Percentiles rank a stretch among this genome's conserved stretches.
phyloP scores from a whole-genome alignment of 2,113 vertebrate species.

The Barbus barbus region DNA sequence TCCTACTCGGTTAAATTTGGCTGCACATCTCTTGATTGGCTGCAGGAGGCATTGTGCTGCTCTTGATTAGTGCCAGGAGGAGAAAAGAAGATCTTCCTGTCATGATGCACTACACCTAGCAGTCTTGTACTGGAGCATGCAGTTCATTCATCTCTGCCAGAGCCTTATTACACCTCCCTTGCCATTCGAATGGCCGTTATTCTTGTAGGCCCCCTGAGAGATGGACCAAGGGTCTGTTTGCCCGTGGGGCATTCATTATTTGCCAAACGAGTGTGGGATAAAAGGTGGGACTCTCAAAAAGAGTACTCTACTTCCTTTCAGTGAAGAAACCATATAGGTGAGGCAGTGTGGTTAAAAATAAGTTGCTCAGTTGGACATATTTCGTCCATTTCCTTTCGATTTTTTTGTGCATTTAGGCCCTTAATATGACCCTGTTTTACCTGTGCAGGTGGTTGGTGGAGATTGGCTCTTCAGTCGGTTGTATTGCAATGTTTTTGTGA shows the following conservation, averaged over 20 bases:
- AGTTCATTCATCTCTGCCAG: conserved; percentile 65
- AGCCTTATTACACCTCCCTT: conserved; percentile 62
- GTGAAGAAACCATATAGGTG: not conserved
- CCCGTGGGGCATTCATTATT: conserved; percentile 50
- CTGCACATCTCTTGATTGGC: not conserved
- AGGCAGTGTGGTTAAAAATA: not conserved
- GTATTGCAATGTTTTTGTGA: conserved; percentile 91
- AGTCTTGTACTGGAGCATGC: conserved; percentile 41
- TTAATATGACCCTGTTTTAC: conserved; percentile 44
- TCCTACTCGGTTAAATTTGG: not conserved
- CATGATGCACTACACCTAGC: conserved; percentile 34
- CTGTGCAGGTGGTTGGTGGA: conserved; percentile 80
- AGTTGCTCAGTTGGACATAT: not conserved
- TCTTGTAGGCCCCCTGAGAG: not conserved
- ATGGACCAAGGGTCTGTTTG: conserved; percentile 21
- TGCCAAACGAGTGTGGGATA: conserved; percentile 11
- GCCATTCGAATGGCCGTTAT: conserved; percentile 51
- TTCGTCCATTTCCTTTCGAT: no score
- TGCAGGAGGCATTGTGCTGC: conserved; percentile 1
- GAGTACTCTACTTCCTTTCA: not conserved
- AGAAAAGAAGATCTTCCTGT: conserved; percentile 7
- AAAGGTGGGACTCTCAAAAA: conserved; percentile 11
- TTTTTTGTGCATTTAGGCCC: no score
- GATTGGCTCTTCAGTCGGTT: conserved; percentile 90
- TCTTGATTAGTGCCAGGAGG: conserved; percentile 1